Evolutionary conservation across 2,797 vertebrate genomes (phyloP), one percentile per base, ranked within the genome.

Genomic region (Lepidocolaptes lacrymiger): DNA sequence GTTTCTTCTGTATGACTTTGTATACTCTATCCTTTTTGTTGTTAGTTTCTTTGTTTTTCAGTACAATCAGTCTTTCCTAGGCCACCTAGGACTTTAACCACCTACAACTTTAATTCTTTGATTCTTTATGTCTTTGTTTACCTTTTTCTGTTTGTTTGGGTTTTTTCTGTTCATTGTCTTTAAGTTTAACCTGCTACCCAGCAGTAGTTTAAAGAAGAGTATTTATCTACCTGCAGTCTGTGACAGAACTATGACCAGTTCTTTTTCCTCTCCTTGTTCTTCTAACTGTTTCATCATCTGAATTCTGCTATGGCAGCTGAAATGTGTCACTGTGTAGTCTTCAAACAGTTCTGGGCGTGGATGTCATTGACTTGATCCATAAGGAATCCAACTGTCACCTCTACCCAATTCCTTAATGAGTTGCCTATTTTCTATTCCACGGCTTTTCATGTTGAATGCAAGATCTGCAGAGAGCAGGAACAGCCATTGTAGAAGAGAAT

Each of bases 351-450:
- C 28, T 4, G 30, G 77, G 88, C 1, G 14, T 73, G 52, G 64
- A 39, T 90, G 87, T 76, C 83, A 81, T 48, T 93, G 91, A 69
- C 85, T 58, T 77, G 92, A 89, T 95, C 93, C 85, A 8, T 56
- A 36, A 89, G 81, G 92, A 92, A 91, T 89, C 92, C 82, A 80
- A 10, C 93, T 90, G 76, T 95, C 89, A 79, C 71, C 74, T 95
- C 61, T 88, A 9, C 63, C 67, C 85, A 87, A 14, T 93, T 91
- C 88, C 79, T 94, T 97, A 96, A 96, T 89, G 78, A 96, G 75
- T 93, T 87, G 86, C 81, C 91, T 88, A 17, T 96, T 97, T 96
- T 87, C 80, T 89, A 0, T 94, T 91, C 69, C 67, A 48, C 26
- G 34, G 76, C 81, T 84, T 63, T 82, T 94, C 51, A 69, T 68